phyloP scores from a whole-genome alignment of 1,140 invertebrate genomes.

The Neuroterus valhalla region DNA sequence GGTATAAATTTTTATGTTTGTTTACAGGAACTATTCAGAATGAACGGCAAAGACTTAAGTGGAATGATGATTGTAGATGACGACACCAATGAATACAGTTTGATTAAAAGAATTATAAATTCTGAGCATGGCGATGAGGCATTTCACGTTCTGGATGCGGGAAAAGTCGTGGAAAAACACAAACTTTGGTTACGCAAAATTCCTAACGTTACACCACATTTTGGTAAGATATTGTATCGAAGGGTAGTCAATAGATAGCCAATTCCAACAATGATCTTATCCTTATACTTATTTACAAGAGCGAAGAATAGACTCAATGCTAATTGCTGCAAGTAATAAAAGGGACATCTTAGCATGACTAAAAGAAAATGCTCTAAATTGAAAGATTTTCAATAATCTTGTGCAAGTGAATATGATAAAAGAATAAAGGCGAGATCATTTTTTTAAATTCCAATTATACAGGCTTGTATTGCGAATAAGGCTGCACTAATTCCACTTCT shows the following conservation, averaged over 20 bases:
- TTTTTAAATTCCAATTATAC: no score
- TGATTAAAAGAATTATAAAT: slow-evolving; percentile 62
- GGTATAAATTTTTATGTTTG: no score
- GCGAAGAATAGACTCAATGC: no score
- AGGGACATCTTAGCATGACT: no score
- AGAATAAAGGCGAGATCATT: no score
- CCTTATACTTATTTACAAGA: no score
- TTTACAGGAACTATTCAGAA: neutral
- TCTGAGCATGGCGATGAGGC: slow-evolving; percentile 76
- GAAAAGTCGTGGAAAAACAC: slow-evolving; percentile 79
- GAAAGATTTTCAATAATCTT: no score
- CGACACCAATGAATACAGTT: slow-evolving; percentile 52
- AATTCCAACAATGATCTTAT: no score
- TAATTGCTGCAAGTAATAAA: no score
- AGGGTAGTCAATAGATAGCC: no score
- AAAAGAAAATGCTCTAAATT: no score
- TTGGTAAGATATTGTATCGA: slow-evolving; percentile 61
- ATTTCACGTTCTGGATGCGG: slow-evolving; percentile 82
- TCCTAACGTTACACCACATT: slow-evolving; percentile 82
- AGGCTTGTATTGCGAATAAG: slow-evolving; percentile 8
- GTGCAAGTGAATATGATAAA: no score
- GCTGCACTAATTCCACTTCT: slow-evolving; percentile 39
- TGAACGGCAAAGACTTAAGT: slow-evolving; percentile 19
- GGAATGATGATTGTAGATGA: slow-evolving; percentile 62
- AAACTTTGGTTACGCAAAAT: slow-evolving; percentile 79